Conservation (phyloP, 2,888 invertebrate genomes). For the Mycalesis mineus region DNA sequence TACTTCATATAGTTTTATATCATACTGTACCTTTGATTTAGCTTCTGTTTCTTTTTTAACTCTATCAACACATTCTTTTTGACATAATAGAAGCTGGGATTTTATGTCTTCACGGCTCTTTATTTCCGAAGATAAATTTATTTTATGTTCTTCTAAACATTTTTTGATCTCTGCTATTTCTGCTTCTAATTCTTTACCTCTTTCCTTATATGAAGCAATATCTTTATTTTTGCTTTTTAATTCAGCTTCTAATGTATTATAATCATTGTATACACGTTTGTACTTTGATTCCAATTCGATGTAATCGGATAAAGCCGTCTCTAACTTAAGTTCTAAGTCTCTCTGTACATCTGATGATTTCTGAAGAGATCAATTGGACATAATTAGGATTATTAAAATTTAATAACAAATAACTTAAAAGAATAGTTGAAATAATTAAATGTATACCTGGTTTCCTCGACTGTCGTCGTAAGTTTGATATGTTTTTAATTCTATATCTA, state of each 20-base stretch:
- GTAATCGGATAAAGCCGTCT: conserved; percentile 72
- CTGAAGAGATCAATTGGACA: conserved; percentile 31
- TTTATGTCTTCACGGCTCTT: conserved; percentile 57
- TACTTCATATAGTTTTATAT: no score
- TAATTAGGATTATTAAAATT: neutral
- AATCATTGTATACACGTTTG: conserved; percentile 48
- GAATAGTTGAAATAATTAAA: no score
- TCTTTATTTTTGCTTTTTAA: conserved; percentile 64
- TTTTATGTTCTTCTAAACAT: conserved; percentile 51
- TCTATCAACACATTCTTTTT: conserved; percentile 53
- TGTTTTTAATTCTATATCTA: conserved; percentile 82
- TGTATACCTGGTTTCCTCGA: conserved; percentile 49
- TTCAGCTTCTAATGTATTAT: conserved; percentile 44
- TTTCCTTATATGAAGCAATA: conserved; percentile 60
- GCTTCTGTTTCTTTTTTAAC: conserved; percentile 64
- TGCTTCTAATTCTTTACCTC: conserved; percentile 49
- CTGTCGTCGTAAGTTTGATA: conserved; percentile 64
- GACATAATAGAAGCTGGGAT: conserved; percentile 45
- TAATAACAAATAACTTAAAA: neutral
- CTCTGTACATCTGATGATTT: conserved; percentile 71
- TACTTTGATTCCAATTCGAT: conserved; percentile 68
- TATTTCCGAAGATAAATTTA: conserved; percentile 53
- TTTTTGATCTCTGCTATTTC: conserved; percentile 46
- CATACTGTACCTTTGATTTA: conserved; percentile 56
- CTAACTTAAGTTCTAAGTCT: conserved; percentile 75